Conservation (phyloP, 2,797 vertebrate species). For the Alauda arvensis region DNA sequence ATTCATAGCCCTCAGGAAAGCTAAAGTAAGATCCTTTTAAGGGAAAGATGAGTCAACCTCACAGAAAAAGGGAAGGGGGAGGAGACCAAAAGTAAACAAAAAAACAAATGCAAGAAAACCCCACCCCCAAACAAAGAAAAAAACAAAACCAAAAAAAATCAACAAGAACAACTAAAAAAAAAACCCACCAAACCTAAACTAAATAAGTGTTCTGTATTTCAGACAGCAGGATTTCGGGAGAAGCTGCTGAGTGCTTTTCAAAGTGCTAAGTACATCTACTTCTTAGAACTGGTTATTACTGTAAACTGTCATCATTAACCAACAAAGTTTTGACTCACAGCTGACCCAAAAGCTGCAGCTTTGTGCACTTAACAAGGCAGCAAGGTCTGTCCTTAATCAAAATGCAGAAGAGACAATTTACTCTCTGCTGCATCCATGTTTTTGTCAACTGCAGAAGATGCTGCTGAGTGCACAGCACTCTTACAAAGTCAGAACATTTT, state of each 20-base stretch:
- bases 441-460: neutral
- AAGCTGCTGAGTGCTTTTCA: neutral
- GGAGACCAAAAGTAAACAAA: too few species aligned
- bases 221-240: neutral
- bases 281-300: neutral
- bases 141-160: too few species aligned
- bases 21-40: neutral
- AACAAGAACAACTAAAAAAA: neutral
- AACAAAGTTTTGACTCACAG: neutral
- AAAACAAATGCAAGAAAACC: too few species aligned
- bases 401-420: neutral
- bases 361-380: neutral
- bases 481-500: neutral
- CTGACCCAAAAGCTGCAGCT: neutral
- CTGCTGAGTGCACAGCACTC: neutral
- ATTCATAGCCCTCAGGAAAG: neutral
- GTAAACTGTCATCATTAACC: neutral
- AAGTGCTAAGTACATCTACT: neutral
- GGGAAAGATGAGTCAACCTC: neutral
- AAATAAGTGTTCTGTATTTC: neutral
- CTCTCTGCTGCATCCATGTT: neutral
- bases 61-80: neutral
- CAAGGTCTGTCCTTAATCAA: neutral
- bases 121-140: neutral
- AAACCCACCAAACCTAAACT: neutral